A percentile compares a stretch with the other conserved stretches of the same genome.
phyloP scores from a whole-genome alignment of 2,797 vertebrate genomes.

The Falco cherrug region DNA sequence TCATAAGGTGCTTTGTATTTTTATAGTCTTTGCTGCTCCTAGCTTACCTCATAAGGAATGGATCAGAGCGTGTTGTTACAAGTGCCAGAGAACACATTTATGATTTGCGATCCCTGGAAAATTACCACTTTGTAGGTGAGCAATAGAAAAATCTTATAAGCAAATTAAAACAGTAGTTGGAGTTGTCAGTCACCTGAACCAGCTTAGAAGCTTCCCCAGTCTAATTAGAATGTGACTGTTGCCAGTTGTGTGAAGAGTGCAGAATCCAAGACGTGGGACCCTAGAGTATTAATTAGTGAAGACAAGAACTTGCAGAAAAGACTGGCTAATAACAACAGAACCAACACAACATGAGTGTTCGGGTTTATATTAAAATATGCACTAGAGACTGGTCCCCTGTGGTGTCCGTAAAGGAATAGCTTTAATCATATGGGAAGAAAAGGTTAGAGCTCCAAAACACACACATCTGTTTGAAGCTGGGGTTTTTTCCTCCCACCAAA shows the following conservation, averaged over 20 bases:
- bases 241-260: constrained; percentile 84
- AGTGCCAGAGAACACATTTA: constrained; percentile 98
- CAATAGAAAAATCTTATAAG: constrained; percentile 82
- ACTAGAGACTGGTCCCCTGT: constrained; percentile 85
- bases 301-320: constrained; percentile 87
- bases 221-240: constrained; percentile 88
- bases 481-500: constrained; percentile 77
- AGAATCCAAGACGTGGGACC: constrained; percentile 84
- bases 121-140: constrained; percentile 99
- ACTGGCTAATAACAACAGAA: constrained; percentile 89
- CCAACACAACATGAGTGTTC: constrained; percentile 86
- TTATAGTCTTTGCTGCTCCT: constrained; percentile 92
- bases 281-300: constrained; percentile 89
- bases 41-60: constrained; percentile 97
- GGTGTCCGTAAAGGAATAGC: constrained; percentile 85
- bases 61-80: constrained; percentile 98
- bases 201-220: constrained; percentile 81
- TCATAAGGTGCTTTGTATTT: constrained; percentile 79
- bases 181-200: constrained; percentile 80
- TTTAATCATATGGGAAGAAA: constrained; percentile 88
- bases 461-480: constrained; percentile 85
- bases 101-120: constrained; percentile 97
- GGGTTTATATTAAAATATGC: constrained; percentile 88
- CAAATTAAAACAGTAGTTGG: constrained; percentile 87
- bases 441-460: constrained; percentile 87